These are phyloP conservation scores for Drosophila basisetae DNA, from an alignment of 2,888 invertebrate genomes.

Conservation along the genomic window DNA sequence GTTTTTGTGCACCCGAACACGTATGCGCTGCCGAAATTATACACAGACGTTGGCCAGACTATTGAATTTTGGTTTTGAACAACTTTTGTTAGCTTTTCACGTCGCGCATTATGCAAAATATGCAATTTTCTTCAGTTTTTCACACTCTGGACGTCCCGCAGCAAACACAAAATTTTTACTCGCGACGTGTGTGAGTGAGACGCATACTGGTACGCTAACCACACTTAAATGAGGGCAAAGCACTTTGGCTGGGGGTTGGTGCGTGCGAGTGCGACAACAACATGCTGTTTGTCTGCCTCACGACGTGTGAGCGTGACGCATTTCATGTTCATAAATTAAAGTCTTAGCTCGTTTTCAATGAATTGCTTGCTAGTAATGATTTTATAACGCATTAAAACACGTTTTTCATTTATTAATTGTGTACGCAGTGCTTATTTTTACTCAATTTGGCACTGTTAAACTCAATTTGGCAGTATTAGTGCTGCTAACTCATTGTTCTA, in stretches of 20 bases:
- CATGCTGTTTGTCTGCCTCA: conserved; percentile 28
- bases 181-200: conserved; percentile 76
- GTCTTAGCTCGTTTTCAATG: neutral
- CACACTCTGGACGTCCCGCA: conserved; percentile 74
- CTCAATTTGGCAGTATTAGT: conserved; percentile 30
- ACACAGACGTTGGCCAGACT: conserved; percentile 66
- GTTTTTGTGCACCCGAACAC: conserved; percentile 67
- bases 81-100: conserved; percentile 80
- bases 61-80: conserved; percentile 65
- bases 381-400: neutral
- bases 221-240: conserved; percentile 79
- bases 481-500: conserved; percentile 17
- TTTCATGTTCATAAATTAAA: conserved; percentile 10
- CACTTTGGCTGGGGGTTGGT: conserved; percentile 59
- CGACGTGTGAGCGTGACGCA: conserved; percentile 43
- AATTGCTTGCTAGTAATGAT: neutral
- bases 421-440: conserved; percentile 1
- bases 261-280: conserved; percentile 61
- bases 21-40: conserved; percentile 66
- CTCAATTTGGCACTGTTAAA: conserved; percentile 53
- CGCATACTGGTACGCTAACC: conserved; percentile 64
- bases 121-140: conserved; percentile 78
- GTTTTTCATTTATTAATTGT: neutral
- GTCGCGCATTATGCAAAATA: conserved; percentile 82
- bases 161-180: conserved; percentile 78